These are phyloP conservation scores for Grantiella picta DNA, from an alignment of 2,113 vertebrate species.

Conservation along the genomic window DNA sequence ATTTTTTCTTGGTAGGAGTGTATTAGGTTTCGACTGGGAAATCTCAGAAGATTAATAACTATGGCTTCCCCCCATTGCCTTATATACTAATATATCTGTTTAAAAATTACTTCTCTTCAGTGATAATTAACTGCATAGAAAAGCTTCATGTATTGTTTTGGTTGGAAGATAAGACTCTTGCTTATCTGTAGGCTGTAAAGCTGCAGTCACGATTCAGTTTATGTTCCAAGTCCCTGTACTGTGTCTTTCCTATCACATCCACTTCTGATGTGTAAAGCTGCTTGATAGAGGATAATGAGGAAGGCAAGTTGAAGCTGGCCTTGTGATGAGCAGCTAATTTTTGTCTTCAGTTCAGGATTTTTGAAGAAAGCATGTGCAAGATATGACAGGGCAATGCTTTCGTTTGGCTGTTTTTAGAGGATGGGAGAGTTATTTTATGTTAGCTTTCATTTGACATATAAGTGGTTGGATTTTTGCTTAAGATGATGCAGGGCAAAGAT, in stretches of 20 bases:
- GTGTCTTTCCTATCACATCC: not conserved
- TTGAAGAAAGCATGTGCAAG: not conserved
- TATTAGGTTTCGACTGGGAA: not conserved
- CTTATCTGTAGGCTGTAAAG: not conserved
- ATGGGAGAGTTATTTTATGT: not conserved
- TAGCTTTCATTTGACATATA: not conserved
- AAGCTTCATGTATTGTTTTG: not conserved
- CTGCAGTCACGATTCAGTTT: not conserved
- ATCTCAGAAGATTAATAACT: not conserved
- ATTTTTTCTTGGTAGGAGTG: not conserved
- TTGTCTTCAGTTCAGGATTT: not conserved
- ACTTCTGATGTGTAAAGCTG: not conserved
- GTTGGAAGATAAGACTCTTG: not conserved
- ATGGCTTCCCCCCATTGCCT: rapidly evolving
- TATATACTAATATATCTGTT: not conserved
- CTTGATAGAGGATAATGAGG: not conserved
- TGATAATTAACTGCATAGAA: not conserved
- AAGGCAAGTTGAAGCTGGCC: conserved; percentile 1
- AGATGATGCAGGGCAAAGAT: not conserved
- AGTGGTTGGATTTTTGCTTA: not conserved
- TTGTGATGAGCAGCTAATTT: not conserved
- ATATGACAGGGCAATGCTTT: not conserved
- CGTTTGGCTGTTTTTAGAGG: not conserved
- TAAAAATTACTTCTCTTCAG: not conserved
- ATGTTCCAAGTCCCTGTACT: not conserved